These are phyloP conservation scores for Onthophagus sagittarius DNA, from an alignment of 2,888 invertebrate species.

Conservation along the genomic window DNA sequence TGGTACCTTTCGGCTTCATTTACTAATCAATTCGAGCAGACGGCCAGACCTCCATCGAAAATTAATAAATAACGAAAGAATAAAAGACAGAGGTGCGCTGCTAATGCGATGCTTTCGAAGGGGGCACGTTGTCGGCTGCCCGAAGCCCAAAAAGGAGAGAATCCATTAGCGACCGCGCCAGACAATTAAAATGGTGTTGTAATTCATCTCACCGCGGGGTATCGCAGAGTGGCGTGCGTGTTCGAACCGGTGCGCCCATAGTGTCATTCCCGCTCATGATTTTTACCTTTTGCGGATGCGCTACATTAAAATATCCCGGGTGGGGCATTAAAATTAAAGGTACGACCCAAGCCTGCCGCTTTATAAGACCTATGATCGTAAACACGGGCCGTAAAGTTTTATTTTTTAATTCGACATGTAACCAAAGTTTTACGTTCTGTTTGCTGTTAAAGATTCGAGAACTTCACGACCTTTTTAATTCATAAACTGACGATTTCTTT, in stretches of 20 bases:
- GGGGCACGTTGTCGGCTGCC: slow-evolving; percentile 1
- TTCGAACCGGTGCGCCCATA: background rate
- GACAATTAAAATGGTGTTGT: slow-evolving; percentile 35
- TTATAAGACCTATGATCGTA: background rate
- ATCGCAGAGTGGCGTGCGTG: background rate
- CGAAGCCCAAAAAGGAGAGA: slow-evolving; percentile 18
- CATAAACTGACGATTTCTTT: background rate
- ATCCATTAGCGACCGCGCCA: slow-evolving; percentile 36
- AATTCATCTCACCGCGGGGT: slow-evolving; percentile 37
- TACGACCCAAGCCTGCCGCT: background rate
- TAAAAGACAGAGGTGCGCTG: background rate
- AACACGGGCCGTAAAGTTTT: background rate
- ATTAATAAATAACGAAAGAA: background rate
- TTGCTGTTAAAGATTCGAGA: background rate
- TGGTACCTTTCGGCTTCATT: background rate
- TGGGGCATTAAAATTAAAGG: background rate
- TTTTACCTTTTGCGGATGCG: background rate
- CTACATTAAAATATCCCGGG: background rate
- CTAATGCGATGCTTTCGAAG: background rate
- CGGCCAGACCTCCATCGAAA: background rate
- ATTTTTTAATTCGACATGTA: background rate
- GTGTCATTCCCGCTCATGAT: background rate
- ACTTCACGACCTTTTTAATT: background rate
- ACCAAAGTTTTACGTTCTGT: background rate
- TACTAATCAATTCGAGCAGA: background rate